Percentiles rank a stretch among this genome's conserved stretches.
Evolutionary conservation across 2,797 vertebrate species (phyloP).

Genomic region (Threskiornis aethiopicus): DNA sequence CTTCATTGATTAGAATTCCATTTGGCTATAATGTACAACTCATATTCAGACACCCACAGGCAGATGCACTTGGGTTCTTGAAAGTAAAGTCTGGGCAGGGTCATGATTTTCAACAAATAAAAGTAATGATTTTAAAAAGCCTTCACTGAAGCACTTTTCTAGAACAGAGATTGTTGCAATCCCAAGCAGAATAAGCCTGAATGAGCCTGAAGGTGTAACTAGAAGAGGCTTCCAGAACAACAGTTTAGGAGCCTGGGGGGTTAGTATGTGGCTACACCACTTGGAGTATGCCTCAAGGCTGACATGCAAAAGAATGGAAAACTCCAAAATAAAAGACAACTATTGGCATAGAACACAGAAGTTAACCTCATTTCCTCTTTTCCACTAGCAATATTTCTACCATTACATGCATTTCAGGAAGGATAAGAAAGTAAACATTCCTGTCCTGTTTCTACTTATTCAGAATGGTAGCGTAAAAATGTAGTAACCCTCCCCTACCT

Average conservation of each 20-base stretch:
- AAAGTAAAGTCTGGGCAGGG: rapidly evolving
- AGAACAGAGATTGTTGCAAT: not conserved
- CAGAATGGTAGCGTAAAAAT: not conserved
- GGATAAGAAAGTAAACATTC: not conserved
- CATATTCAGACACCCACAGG: not conserved
- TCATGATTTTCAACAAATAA: not conserved
- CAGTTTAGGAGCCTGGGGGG: rapidly evolving
- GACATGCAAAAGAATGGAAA: not conserved
- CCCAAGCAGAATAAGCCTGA: not conserved
- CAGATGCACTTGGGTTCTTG: not conserved
- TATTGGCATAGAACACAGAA: not conserved
- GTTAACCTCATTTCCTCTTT: not conserved
- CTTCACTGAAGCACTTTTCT: not conserved
- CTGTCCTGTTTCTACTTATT: not conserved
- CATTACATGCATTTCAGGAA: not conserved
- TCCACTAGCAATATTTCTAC: not conserved
- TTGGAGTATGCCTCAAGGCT: not conserved
- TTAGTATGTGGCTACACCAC: not conserved
- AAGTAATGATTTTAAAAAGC: not conserved
- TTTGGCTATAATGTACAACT: not conserved
- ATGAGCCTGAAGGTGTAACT: not conserved
- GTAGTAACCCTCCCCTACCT: not conserved
- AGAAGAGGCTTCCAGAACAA: not conserved
- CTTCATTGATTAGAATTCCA: not conserved
- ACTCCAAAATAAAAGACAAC: not conserved